These are phyloP conservation scores for Drosophila algonquin DNA, from an alignment of 2,888 invertebrate species.

Conservation along the genomic window DNA sequence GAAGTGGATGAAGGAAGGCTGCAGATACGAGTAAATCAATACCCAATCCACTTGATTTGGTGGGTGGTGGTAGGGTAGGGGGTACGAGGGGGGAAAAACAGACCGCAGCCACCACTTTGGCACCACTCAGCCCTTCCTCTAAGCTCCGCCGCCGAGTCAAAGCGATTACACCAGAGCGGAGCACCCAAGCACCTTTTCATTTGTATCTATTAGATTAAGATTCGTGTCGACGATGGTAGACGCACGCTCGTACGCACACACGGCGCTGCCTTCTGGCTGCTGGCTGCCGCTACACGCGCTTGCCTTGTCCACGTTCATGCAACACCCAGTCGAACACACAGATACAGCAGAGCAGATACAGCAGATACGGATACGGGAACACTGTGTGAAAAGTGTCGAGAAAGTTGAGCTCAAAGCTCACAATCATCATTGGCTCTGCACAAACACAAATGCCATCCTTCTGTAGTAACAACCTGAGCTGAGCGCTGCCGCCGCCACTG, in stretches of 20 bases:
- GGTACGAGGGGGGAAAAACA: background rate
- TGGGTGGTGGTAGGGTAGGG: background rate
- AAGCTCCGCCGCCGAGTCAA: constrained; percentile 44
- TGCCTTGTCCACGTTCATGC: constrained; percentile 21
- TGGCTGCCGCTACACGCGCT: constrained; percentile 39
- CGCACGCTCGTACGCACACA: constrained; percentile 52
- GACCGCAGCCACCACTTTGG: constrained; percentile 45
- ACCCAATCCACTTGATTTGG: constrained; percentile 40
- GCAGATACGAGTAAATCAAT: constrained; percentile 63
- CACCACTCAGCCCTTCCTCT: constrained; percentile 17
- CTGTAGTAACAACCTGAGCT: constrained; percentile 28
- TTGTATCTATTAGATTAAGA: constrained; percentile 84
- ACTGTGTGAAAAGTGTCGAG: constrained; percentile 56
- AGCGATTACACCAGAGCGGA: constrained; percentile 64
- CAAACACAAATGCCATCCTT: constrained; percentile 50
- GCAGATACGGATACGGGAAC: constrained; percentile 15
- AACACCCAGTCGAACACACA: constrained; percentile 20
- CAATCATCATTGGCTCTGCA: constrained; percentile 77
- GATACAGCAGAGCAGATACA: constrained; percentile 36
- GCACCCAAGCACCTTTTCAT: constrained; percentile 81
- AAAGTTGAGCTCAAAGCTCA: constrained; percentile 61
- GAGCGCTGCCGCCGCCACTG: constrained; percentile 7
- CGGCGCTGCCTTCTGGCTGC: constrained; percentile 8
- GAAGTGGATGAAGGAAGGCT: constrained; percentile 6
- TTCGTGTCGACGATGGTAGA: constrained; percentile 68